phyloP scores from a whole-genome alignment of 2,888 invertebrate species.

The Lepas anatifera region DNA sequence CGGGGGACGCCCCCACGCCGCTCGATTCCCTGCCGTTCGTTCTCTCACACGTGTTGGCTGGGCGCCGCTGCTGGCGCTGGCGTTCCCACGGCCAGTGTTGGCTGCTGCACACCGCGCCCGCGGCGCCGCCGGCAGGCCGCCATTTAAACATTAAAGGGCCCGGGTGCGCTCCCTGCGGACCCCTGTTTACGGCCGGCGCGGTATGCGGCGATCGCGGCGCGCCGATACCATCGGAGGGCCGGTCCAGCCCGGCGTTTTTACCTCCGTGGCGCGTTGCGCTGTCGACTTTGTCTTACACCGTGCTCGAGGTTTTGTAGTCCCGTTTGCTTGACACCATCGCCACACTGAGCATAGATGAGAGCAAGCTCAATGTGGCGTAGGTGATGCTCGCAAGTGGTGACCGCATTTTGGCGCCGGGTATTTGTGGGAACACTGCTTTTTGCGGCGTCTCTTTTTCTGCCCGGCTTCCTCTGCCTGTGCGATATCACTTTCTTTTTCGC shows the following conservation, averaged over 20 bases:
- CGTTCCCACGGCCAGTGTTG: slow-evolving; percentile 4
- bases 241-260: neutral
- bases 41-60: neutral
- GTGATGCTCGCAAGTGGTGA: too few species aligned
- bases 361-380: too few species aligned
- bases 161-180: neutral
- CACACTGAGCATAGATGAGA: too few species aligned
- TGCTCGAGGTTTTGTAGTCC: too few species aligned
- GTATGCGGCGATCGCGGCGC: neutral
- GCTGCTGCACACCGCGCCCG: neutral
- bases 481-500: too few species aligned
- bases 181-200: neutral
- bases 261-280: neutral
- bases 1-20: neutral
- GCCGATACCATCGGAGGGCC: neutral
- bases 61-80: neutral
- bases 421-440: too few species aligned
- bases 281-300: neutral
- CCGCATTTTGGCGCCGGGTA: too few species aligned
- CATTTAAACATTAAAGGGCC: slow-evolving; percentile 5
- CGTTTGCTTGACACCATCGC: too few species aligned
- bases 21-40: neutral
- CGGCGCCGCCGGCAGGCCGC: neutral
- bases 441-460: too few species aligned
- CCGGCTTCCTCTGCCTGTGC: too few species aligned